Evolutionary conservation across 1,140 invertebrate genomes (phyloP).

Genomic region (Drosophila ogumai): DNA sequence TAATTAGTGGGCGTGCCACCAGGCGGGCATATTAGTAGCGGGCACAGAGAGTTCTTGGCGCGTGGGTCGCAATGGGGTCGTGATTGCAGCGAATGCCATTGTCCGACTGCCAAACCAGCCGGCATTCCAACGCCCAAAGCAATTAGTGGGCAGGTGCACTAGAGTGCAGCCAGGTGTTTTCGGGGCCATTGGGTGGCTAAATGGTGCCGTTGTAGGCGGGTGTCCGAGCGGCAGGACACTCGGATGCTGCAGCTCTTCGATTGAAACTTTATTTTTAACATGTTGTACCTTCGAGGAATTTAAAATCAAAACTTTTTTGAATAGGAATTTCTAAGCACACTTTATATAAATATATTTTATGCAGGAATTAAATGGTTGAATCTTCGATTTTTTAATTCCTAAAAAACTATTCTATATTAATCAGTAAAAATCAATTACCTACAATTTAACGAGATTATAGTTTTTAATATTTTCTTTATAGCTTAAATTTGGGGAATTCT

Average conservation of each 20-base stretch:
- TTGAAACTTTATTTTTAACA: not conserved
- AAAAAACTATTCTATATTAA: too few relatives aligned
- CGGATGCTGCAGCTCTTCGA: not conserved
- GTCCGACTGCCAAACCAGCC: conserved; percentile 27
- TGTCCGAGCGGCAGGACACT: not conserved
- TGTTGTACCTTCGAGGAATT: not conserved
- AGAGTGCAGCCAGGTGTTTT: conserved; percentile 34
- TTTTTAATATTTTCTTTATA: too few relatives aligned
- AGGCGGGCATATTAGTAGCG: conserved; percentile 26
- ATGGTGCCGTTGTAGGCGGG: not conserved
- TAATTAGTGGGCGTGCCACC: conserved; percentile 50
- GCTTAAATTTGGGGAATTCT: too few relatives aligned
- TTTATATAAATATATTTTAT: not conserved
- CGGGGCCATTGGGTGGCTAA: conserved; percentile 1
- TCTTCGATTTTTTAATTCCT: too few relatives aligned
- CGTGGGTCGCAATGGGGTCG: conserved; percentile 38
- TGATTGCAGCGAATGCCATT: conserved; percentile 50
- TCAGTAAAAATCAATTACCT: too few relatives aligned
- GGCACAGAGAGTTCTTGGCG: conserved; percentile 22
- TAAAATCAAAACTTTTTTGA: not conserved
- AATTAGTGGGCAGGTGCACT: conserved; percentile 37
- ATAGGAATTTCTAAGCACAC: not conserved
- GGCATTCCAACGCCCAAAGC: conserved; percentile 42
- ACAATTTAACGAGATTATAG: too few relatives aligned
- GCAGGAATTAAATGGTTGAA: too few relatives aligned